A percentile compares a stretch with the other conserved stretches of the same genome.
These are phyloP conservation scores for Psilopogon haemacephalus DNA, from an alignment of 2,113 vertebrate genomes.

Conservation along the genomic window DNA sequence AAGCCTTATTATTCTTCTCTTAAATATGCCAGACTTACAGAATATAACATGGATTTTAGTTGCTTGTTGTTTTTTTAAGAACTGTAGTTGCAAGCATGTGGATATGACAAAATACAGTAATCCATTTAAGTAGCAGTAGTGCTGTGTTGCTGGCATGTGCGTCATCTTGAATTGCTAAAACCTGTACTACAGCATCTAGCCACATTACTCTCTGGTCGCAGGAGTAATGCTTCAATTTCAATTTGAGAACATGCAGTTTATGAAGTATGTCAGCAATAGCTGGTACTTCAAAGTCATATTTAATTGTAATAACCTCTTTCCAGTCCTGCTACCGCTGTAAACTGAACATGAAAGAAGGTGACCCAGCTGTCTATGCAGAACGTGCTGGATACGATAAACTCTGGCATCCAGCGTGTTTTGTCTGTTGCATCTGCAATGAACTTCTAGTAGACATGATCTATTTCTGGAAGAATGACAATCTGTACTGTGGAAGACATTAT, in stretches of 20 bases:
- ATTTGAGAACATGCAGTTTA: not conserved
- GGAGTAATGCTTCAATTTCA: not conserved
- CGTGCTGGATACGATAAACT: slow-evolving; percentile 92
- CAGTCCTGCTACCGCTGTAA: slow-evolving; percentile 89
- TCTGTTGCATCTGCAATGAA: slow-evolving; percentile 87
- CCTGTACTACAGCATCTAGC: not conserved
- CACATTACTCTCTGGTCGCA: no score
- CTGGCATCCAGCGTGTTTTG: slow-evolving; percentile 95
- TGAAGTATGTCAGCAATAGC: accelerated
- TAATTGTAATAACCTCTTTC: slow-evolving; percentile 1
- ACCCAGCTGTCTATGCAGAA: slow-evolving; percentile 93
- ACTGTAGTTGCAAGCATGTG: not conserved
- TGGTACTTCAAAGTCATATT: not conserved
- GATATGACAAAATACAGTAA: not conserved
- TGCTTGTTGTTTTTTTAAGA: not conserved
- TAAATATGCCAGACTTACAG: not conserved
- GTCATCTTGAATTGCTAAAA: not conserved
- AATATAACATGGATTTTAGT: not conserved
- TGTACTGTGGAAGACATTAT: slow-evolving; percentile 97
- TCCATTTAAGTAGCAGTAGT: not conserved
- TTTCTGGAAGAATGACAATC: slow-evolving; percentile 94
- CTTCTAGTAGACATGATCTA: slow-evolving; percentile 99
- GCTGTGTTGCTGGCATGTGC: not conserved
- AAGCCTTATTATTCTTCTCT: not conserved
- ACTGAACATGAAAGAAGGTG: slow-evolving; percentile 85